Evolutionary conservation across 2,888 invertebrate genomes (phyloP).

Genomic region (Tetragonisca angustula): DNA sequence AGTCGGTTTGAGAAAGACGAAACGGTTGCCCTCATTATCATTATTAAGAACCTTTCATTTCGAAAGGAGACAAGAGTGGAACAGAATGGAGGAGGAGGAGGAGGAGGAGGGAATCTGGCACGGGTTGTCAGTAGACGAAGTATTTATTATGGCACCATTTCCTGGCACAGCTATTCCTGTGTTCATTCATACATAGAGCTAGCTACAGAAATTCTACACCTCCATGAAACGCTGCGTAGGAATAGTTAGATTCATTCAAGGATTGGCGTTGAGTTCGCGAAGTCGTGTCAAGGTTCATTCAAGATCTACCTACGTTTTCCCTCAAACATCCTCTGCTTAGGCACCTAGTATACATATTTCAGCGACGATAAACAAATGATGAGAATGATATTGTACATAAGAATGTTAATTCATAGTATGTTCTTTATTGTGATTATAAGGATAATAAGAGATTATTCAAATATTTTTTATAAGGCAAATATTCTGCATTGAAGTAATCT

Average conservation of each 20-base stretch:
- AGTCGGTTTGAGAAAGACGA: conserved; percentile 65
- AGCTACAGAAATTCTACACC: conserved; percentile 59
- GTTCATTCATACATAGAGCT: conserved; percentile 75
- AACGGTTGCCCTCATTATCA: conserved; percentile 69
- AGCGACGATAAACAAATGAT: background rate
- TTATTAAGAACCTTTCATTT: conserved; percentile 73
- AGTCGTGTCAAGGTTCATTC: conserved; percentile 73
- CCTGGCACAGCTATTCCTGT: conserved; percentile 76
- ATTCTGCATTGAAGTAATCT: too few species aligned
- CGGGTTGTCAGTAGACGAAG: conserved; percentile 65
- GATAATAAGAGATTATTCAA: too few species aligned
- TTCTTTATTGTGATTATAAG: background rate
- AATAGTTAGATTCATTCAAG: conserved; percentile 75
- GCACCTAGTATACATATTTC: background rate
- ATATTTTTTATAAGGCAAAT: too few species aligned
- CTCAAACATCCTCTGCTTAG: conserved; percentile 19
- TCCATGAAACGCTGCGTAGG: conserved; percentile 61
- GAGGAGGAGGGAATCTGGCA: conserved; percentile 46
- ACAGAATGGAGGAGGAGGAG: conserved; percentile 23
- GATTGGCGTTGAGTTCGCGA: conserved; percentile 62
- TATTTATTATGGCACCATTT: conserved; percentile 78
- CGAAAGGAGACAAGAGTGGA: conserved; percentile 47
- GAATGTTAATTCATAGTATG: background rate
- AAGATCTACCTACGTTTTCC: conserved; percentile 61
- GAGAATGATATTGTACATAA: too few species aligned